phyloP scores from a whole-genome alignment of 2,888 invertebrate species.

The Podabrus alpinus region DNA sequence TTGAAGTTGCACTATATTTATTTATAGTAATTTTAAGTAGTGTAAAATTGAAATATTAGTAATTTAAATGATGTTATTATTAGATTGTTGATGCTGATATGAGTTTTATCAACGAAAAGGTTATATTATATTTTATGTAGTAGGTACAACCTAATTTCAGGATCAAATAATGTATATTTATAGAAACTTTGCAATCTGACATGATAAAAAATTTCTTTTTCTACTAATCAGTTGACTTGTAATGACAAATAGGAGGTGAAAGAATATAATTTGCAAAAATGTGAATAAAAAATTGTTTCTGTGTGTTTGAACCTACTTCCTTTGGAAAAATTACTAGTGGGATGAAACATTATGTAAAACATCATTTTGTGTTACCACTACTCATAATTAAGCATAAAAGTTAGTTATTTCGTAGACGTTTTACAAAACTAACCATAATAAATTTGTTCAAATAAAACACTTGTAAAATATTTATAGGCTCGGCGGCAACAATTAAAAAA shows the following conservation, averaged over 20 bases:
- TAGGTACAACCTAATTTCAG: background rate
- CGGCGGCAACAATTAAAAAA: background rate
- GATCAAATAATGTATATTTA: background rate
- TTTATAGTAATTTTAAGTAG: background rate
- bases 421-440: background rate
- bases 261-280: background rate
- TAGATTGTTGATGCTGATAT: background rate
- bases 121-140: background rate
- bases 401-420: background rate
- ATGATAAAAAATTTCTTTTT: background rate
- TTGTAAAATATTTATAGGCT: background rate
- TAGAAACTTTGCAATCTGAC: background rate
- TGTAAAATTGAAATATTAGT: no score
- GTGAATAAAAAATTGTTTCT: background rate
- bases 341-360: background rate
- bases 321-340: background rate
- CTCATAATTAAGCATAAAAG: background rate
- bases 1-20: no score
- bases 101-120: background rate
- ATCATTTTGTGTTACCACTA: background rate
- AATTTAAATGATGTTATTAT: background rate
- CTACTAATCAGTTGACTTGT: background rate
- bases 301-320: background rate
- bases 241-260: background rate
- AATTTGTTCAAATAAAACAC: background rate